Evolutionary conservation across 2,113 vertebrate species (phyloP), one percentile per base, ranked within the genome.

Genomic region (Stigmatopora nigra): DNA sequence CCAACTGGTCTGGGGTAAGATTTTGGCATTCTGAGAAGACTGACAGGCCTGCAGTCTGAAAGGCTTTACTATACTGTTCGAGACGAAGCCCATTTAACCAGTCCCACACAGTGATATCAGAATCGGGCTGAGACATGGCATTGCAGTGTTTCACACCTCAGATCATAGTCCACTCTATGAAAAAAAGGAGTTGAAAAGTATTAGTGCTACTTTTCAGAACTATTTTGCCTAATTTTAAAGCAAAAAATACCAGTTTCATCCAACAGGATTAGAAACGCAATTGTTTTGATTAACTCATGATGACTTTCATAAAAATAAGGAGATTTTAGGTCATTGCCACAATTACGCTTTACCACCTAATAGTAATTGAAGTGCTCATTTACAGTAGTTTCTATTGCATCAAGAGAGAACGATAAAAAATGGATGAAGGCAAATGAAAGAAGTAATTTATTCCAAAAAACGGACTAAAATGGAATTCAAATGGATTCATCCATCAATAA

Each of bases 1-100:
- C 78, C 35, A 98, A 84, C 3, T 68, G 81, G 20, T 89, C 83
- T 0, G 88, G 77, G 0, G 86, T 92, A 69, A 96, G 86, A 36
- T 66, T 77, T 48, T 73, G 89, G 79, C 94, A 95, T 5, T 94
- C 91, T 3, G 72, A 64, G 14, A 93, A 73, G 0, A 78, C 84
- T 17, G 70, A 6, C 20, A 94, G 81, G 0, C 91, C 90, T 0
- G 82, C 80, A 15, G 74, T 85, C 58, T 84, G 86, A 49, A 98
- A 97, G 20, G 69, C 82, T 0, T 84, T 72, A 0, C 68, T 64
- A n/a, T 98, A 98, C 83, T 95, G 95, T 44, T 96, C 94, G 2
- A 98, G 90, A 25, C 90, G 94, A 41, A 98, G 86, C 0, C 87
- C 78, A 0, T 79, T 85, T 3, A 98, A 87, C 95, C 95, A 98